Base-by-base conservation (phyloP, 1,140 invertebrate genomes). In the Trichonephila clavata region DNA sequence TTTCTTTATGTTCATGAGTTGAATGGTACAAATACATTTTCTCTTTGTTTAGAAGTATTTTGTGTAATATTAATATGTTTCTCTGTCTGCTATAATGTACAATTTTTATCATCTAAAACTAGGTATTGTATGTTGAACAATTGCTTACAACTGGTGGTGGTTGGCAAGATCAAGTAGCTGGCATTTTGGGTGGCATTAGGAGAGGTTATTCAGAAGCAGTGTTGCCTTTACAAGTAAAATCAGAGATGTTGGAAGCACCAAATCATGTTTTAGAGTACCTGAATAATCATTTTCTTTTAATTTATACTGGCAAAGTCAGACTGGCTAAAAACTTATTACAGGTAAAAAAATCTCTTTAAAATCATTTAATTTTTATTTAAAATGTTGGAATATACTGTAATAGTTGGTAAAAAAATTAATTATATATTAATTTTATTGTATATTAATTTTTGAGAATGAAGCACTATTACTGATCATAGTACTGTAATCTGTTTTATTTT, bases 111-210 rank as follows among this genome's bases (percentile, higher is more conserved):
- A 5, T 50, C 43, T 77, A 77, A 77, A 71, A 77, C 6, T 81
- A 96, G 96, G 96, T 96, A 3, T 95, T 97, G 18, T 95, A 96
- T 92, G 94, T 97, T 57, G 96, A 97, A 90, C 96, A 97, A 95
- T 94, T 97, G 94, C 94, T 97, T 91, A 97, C 96, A 10, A 97
- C 96, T 50, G 96, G 96, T 43, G 96, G 96, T 39, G 96, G 96
- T 2, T 97, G 96, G 96, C 96, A 97, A 95, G 96, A 97, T 94
- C 96, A 96, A 95, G 96, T 97, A 13, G 96, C 96, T 63, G 96
- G 96, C 0, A 94, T 96, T 4, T 94, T 95, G 60, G 96, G 96
- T n/a, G 96, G 96, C 18, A 94, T 96, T 27, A 95, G 95, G 61
- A 93, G 96, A 43, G 96, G 96, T n/a, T 93, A 95, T 57, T 96